phyloP scores from a whole-genome alignment of 2,797 vertebrate genomes.

The Hippoglossus hippoglossus region DNA sequence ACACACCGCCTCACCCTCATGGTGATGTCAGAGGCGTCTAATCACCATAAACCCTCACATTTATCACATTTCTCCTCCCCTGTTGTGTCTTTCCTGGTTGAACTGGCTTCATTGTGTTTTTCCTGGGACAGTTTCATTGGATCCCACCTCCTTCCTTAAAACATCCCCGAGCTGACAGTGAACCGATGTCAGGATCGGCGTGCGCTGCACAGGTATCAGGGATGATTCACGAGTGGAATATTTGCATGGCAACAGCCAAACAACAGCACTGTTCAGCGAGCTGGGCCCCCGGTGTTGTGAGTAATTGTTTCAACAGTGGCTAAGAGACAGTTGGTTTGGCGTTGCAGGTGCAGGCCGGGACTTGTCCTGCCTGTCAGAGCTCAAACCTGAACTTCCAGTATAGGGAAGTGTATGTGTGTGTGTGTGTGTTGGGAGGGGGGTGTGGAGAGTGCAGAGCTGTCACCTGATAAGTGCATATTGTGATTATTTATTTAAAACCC shows the following conservation, averaged over 20 bases:
- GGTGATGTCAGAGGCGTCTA: too few species aligned
- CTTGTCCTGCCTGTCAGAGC: constrained; percentile 73
- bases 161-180: constrained; percentile 31
- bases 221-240: constrained; percentile 55
- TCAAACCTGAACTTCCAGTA: constrained; percentile 70
- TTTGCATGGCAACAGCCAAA: constrained; percentile 66
- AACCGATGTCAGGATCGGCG: constrained; percentile 43
- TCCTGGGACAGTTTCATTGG: constrained; percentile 18
- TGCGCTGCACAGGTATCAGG: constrained; percentile 35
- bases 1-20: too few species aligned
- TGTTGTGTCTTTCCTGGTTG: background rate
- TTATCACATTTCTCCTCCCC: background rate
- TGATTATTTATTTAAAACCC: constrained; percentile 81
- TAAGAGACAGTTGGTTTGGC: constrained; percentile 65
- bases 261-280: constrained; percentile 74
- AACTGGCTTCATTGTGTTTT: constrained; percentile 15
- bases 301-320: constrained; percentile 68
- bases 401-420: constrained; percentile 15
- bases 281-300: constrained; percentile 57
- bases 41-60: background rate
- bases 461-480: constrained; percentile 68
- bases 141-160: constrained; percentile 29
- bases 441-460: constrained; percentile 47
- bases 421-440: constrained; percentile 25
- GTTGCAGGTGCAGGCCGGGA: constrained; percentile 66